Evolutionary conservation across 2,797 vertebrate species (phyloP), one percentile per base, ranked within the genome.

Genomic region (Sorex maritimensis): DNA sequence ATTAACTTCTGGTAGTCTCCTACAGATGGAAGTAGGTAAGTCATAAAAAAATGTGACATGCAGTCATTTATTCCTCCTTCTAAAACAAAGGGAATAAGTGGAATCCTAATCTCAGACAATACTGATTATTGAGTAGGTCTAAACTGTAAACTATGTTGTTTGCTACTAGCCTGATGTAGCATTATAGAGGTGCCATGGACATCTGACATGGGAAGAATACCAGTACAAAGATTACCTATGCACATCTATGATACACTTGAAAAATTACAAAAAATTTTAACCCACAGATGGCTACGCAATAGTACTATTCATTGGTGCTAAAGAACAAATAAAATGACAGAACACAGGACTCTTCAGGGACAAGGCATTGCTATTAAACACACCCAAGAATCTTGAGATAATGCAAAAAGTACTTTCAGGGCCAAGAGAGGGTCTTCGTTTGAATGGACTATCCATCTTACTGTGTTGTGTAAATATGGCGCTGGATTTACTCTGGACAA

Each of bases 301-400:
- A 88, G 72, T 52, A 91, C 55, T 58, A 46, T 55, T 89, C 26
- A 72, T 0, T 30, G 58, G 38, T 84, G 94, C 78, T 81, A 38
- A 90, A 74, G 77, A 85, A 92, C 44, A 93, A 81, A 88, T 7
- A 93, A 93, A 86, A 90, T 6, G n/a, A 81, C 23, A 58, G 79
- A 83, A 87, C 63, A 85, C 61, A 10, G 26, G 63, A 73, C 28
- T 94, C 83, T 89, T 90, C n/a, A 80, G 61, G 21, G 63, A 80
- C 81, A 90, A 92, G 21, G 12, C 52, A 71, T 41, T 30, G 28
- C 46, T 86, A 69, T 67, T 88, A 80, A 94, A 94, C 14, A 80
- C 93, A 94, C 17, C 85, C 28, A 88, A 88, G 73, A 71, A 55
- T 69, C 61, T 85, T 89, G 81, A 88, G 67, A 95, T 72, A 67